Conservation (phyloP, 2,113 vertebrate genomes). For the Orthonyx spaldingii region DNA sequence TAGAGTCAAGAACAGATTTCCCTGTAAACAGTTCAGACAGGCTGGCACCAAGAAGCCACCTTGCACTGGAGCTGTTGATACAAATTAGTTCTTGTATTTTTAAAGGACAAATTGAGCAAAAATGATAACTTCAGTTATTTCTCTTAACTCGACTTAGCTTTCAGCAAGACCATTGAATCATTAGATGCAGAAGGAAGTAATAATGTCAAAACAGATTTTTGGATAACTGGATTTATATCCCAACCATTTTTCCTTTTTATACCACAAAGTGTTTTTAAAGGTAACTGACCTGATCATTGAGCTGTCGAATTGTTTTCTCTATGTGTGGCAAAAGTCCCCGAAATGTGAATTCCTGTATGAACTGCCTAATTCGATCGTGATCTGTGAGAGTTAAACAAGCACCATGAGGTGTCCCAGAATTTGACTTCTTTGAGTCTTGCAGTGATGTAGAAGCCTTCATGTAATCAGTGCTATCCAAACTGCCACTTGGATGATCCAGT, state of each 20-base stretch:
- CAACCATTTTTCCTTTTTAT: neutral
- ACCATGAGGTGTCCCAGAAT: slow-evolving; percentile 75
- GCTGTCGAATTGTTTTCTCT: slow-evolving; percentile 95
- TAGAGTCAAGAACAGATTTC: neutral
- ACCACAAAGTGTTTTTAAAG: neutral
- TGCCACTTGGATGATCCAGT: slow-evolving; percentile 72
- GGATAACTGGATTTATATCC: neutral
- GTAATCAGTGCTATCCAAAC: slow-evolving; percentile 70
- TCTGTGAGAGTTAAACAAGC: slow-evolving; percentile 90
- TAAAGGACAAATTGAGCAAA: neutral
- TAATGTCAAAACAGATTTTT: neutral
- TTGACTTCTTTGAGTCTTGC: slow-evolving; percentile 73
- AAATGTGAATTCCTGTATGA: slow-evolving; percentile 97
- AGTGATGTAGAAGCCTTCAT: slow-evolving; percentile 43
- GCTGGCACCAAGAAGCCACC: neutral
- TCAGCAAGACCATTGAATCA: neutral
- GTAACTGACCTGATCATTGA: slow-evolving; percentile 92
- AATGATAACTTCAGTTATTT: neutral
- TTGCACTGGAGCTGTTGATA: neutral
- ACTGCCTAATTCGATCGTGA: slow-evolving; percentile 94
- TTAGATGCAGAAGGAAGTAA: neutral
- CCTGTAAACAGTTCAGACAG: neutral
- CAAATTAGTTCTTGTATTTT: neutral
- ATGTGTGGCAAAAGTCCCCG: slow-evolving; percentile 93
- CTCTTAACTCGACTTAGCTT: neutral